phyloP scores from a whole-genome alignment of 2,888 invertebrate genomes.

The Drosophila mimica region DNA sequence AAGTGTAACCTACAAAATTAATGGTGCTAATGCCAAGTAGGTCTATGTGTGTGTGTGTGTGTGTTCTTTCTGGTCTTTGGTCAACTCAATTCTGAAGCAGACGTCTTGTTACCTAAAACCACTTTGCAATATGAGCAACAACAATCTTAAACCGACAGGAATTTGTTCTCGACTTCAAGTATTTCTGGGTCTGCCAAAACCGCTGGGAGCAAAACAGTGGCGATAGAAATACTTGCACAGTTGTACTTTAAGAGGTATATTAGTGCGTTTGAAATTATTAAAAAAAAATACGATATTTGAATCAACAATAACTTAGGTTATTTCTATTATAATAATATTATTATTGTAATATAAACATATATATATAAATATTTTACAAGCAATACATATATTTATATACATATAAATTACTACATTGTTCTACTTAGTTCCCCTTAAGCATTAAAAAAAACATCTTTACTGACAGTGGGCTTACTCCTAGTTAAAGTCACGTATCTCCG shows the following conservation, averaged over 20 bases:
- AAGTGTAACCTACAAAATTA: conserved; percentile 72
- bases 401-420: not conserved
- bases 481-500: not conserved
- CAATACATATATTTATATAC: not conserved
- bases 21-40: conserved; percentile 74
- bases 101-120: conserved; percentile 59
- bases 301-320: not conserved
- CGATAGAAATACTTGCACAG: not conserved
- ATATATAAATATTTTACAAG: not conserved
- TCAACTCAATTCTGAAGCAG: conserved; percentile 58
- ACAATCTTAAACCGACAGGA: conserved; percentile 41
- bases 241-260: not conserved
- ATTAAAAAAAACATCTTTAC: not conserved
- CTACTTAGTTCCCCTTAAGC: not conserved
- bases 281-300: not conserved
- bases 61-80: conserved; percentile 29
- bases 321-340: not conserved
- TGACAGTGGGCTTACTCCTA: not conserved
- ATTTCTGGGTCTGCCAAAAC: conserved; percentile 19
- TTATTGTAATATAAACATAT: not conserved
- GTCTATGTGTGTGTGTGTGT: conserved; percentile 16
- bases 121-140: conserved; percentile 61
- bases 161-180: conserved; percentile 44
- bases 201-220: not conserved
- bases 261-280: not conserved